Evolutionary conservation across 1,140 invertebrate genomes (phyloP), one percentile per base, ranked within the genome.

Genomic region (Tenebrio molitor): DNA sequence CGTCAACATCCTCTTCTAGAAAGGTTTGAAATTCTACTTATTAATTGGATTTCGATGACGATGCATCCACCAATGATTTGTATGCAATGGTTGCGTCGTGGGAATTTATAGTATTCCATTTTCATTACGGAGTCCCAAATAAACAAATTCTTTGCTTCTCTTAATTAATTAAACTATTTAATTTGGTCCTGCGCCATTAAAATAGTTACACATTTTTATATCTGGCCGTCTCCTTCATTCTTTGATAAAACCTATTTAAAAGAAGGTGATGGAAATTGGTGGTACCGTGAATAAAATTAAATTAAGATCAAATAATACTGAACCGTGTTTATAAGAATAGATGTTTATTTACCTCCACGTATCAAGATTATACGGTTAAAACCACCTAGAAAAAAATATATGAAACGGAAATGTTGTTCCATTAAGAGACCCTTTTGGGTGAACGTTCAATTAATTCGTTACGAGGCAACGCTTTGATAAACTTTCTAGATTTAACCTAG

Each of bases 351-450:
- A 66, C 64, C 36, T 66, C 10, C 21, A 36, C 36, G 64, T 44
- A 66, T 66, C 64, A 66, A 66, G 64, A 66, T 66, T 66, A 44
- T 66, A 66, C 42, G 64, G 34, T 66, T 66, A 58, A 58, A 58
- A 17, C 15, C 50, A 58, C 50, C 50, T 29, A 25, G 36, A 66
- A 66, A 65, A n/a, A 66, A 66, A 66, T 44, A 42, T 66, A 66
- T 25, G 42, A 66, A 66, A 42, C 64, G 64, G 64, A 66, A 66
- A 66, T 44, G 42, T 41, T 44, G 8, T 44, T 25, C 64, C 15
- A 44, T 66, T 44, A 66, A 44, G 42, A 25, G 21, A 21, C 21
- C 19, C 64, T 66, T 44, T 66, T 23, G 64, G 64, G 23, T 66
- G 64, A 44, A 66, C 64, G 44, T 66, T 44, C 64, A 66, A 66